phyloP scores from a whole-genome alignment of 2,797 vertebrate species.

The Tragelaphus oryx region DNA sequence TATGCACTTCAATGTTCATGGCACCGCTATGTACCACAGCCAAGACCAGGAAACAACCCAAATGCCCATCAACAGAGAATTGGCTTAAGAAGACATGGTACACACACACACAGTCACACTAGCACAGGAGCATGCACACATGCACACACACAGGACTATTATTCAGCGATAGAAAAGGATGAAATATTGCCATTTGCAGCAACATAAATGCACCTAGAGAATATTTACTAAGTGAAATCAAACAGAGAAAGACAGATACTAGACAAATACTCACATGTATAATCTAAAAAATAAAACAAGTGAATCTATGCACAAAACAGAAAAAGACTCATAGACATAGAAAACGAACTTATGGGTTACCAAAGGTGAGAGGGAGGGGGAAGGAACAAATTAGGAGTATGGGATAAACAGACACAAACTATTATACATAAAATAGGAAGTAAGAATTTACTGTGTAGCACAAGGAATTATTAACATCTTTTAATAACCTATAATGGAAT shows the following conservation, averaged over 20 bases:
- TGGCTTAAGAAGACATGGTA: not conserved
- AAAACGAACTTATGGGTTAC: not conserved
- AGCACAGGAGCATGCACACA: accelerated
- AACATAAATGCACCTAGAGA: not conserved
- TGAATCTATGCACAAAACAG: not conserved
- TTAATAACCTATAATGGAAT: not conserved
- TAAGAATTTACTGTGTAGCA: not conserved
- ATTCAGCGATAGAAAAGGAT: not conserved
- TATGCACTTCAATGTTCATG: not conserved
- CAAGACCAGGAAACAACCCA: not conserved
- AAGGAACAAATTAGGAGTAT: not conserved
- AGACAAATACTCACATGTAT: not conserved
- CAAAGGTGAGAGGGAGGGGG: not conserved
- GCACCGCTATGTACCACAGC: not conserved
- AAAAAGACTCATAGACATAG: not conserved
- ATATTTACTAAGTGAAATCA: not conserved
- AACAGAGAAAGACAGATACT: not conserved
- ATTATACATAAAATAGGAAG: not conserved
- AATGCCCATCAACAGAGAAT: not conserved
- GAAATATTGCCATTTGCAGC: not conserved
- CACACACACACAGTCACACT: not conserved
- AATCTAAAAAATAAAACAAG: not conserved
- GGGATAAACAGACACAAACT: not conserved
- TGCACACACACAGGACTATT: not conserved
- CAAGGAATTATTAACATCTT: not conserved